A percentile compares a stretch with the other conserved stretches of the same genome.
Evolutionary conservation across 2,888 invertebrate species (phyloP).

Genomic region (Myathropa florea): DNA sequence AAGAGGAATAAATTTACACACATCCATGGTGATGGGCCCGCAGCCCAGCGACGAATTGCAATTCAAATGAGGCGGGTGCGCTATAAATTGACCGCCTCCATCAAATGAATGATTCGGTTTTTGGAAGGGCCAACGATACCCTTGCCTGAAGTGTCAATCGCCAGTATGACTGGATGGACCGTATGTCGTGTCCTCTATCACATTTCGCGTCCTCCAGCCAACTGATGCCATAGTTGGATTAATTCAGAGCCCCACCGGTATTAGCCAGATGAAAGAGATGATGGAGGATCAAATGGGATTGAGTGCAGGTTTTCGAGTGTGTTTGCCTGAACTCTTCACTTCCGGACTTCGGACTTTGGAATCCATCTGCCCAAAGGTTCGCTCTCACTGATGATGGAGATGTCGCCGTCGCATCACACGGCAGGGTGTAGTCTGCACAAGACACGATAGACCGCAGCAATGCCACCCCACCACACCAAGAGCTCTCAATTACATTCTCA

Average conservation of each 20-base stretch:
- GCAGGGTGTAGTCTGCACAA: background rate
- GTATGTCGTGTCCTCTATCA: constrained; percentile 35
- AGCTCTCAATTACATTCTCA: constrained; percentile 42
- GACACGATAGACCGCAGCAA: background rate
- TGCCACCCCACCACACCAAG: background rate
- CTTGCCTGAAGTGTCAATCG: constrained; percentile 1
- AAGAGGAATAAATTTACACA: constrained; percentile 57
- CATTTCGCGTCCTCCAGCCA: constrained; percentile 2
- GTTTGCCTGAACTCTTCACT: constrained; percentile 32
- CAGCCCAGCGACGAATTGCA: constrained; percentile 18
- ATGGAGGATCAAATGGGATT: constrained; percentile 32
- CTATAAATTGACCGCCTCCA: constrained; percentile 52
- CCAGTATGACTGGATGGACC: constrained; percentile 29
- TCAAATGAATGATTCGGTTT: constrained; percentile 51
- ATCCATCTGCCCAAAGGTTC: background rate
- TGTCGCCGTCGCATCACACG: background rate
- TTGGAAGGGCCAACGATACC: background rate
- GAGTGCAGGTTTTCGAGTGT: constrained; percentile 23
- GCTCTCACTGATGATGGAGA: background rate
- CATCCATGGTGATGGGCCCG: constrained; percentile 29
- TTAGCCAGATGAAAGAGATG: constrained; percentile 41
- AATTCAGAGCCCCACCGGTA: constrained; percentile 6
- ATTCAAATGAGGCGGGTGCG: constrained; percentile 39
- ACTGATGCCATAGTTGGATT: background rate
- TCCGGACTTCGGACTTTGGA: constrained; percentile 2